Conservation (phyloP, 92 coral and sea anemone species). For the Actinernus sp. region DNA sequence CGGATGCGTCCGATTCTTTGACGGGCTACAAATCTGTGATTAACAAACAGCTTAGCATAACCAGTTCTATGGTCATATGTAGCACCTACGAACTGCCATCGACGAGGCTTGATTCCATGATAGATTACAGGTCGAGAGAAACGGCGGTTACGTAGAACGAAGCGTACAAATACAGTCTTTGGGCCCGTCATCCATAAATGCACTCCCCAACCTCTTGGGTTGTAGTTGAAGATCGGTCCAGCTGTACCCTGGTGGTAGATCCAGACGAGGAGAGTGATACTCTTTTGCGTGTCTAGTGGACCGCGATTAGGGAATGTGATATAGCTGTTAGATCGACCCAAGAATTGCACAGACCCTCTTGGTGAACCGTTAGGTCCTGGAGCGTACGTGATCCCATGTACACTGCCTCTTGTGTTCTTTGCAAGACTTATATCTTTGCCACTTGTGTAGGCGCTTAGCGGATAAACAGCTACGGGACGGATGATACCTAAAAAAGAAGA, state of each 20-base stretch:
- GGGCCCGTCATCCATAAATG: conserved; percentile 62
- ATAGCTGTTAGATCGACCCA: conserved; percentile 55
- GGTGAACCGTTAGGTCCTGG: conserved; percentile 77
- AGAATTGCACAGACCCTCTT: conserved; percentile 55
- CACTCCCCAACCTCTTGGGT: conserved; percentile 52
- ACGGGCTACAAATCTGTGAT: conserved; percentile 6
- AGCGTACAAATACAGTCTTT: conserved; percentile 38
- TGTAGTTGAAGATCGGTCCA: conserved; percentile 69
- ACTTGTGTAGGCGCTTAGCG: conserved; percentile 50
- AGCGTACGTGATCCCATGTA: conserved; percentile 28
- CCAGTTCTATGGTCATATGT: conserved; percentile 24
- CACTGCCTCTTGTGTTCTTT: conserved; percentile 42
- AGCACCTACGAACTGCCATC: conserved; percentile 23
- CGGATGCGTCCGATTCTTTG: conserved; percentile 19
- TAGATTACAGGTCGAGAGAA: background rate
- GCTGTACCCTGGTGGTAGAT: conserved; percentile 65
- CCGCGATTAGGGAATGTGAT: conserved; percentile 70
- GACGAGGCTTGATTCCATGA: background rate
- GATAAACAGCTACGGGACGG: conserved; percentile 69
- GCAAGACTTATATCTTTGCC: conserved; percentile 59
- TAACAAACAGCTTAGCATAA: conserved; percentile 25
- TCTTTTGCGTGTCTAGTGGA: conserved; percentile 56
- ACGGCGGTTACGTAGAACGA: conserved; percentile 45
- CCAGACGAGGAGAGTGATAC: conserved; percentile 73
- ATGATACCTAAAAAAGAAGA: conserved; percentile 40